These are phyloP conservation scores for Lithophane leautieri DNA, from an alignment of 2,888 invertebrate species.

Conservation along the genomic window DNA sequence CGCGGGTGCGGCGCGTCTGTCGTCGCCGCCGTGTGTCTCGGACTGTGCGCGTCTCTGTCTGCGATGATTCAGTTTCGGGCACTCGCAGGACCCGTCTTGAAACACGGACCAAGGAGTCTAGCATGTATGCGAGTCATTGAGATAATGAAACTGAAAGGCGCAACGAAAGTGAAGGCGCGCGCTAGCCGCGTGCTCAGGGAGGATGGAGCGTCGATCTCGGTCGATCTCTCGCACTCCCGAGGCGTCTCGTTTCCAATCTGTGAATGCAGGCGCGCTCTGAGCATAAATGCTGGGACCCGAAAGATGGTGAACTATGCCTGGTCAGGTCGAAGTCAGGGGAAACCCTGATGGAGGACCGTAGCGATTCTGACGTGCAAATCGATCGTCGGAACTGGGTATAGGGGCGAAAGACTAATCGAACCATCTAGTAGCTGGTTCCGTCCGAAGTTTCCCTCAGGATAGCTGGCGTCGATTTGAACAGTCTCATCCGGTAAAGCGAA, in stretches of 20 bases:
- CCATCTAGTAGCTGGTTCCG: slow-evolving; percentile 95
- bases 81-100: slow-evolving; percentile 93
- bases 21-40: slow-evolving; percentile 74
- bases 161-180: slow-evolving; percentile 91
- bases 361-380: slow-evolving; percentile 95
- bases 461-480: slow-evolving; percentile 89
- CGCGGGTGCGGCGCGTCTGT: slow-evolving; percentile 74
- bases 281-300: slow-evolving; percentile 93
- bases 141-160: slow-evolving; percentile 90
- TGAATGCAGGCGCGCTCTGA: slow-evolving; percentile 89
- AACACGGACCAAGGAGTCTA: slow-evolving; percentile 81
- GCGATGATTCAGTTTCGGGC: slow-evolving; percentile 84
- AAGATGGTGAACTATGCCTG: slow-evolving; percentile 94
- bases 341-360: slow-evolving; percentile 93
- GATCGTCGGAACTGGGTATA: slow-evolving; percentile 94
- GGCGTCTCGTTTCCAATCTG: slow-evolving; percentile 88
- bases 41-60: slow-evolving; percentile 80
- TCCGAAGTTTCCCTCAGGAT: slow-evolving; percentile 94
- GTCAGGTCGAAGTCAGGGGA: slow-evolving; percentile 93
- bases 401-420: slow-evolving; percentile 93
- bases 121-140: slow-evolving; percentile 93
- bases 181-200: slow-evolving; percentile 80
- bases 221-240: slow-evolving; percentile 89
- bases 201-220: slow-evolving; percentile 82
- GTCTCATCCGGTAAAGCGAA: slow-evolving; percentile 94